Conservation (phyloP, 2,888 invertebrate species). For the Kryphioiulus occultus region DNA sequence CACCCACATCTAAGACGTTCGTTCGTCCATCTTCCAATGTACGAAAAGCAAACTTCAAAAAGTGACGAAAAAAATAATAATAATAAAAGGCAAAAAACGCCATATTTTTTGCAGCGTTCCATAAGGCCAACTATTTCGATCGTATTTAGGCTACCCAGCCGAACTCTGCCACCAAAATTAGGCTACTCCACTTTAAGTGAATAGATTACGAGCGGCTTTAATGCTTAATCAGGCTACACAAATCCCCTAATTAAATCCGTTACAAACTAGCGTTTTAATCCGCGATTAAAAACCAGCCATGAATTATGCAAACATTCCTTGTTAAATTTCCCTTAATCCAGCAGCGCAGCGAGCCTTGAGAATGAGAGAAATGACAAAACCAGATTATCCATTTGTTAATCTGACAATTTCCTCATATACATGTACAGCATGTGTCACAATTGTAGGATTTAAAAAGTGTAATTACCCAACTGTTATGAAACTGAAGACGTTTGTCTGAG, state of each 20-base stretch:
- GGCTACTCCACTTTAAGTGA: constrained; percentile 6
- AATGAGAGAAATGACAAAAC: neutral
- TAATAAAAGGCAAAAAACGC: neutral
- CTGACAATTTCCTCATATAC: no score
- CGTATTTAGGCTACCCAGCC: constrained; percentile 1
- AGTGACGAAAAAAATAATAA: no score
- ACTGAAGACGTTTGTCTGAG: no score
- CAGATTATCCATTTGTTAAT: no score
- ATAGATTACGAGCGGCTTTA: neutral
- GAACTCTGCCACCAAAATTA: neutral
- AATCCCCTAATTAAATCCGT: neutral
- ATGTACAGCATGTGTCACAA: no score
- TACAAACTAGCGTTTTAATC: constrained; percentile 8
- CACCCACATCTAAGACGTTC: neutral
- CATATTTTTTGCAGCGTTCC: neutral
- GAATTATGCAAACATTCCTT: neutral
- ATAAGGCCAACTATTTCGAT: neutral
- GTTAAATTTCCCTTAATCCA: neutral
- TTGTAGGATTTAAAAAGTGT: no score
- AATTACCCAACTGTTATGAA: no score
- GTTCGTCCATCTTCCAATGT: neutral
- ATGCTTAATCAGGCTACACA: neutral
- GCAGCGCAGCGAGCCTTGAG: neutral
- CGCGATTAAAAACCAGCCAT: neutral
- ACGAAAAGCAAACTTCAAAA: neutral